A percentile compares a stretch with the other conserved stretches of the same genome.
Conservation (phyloP, 2,888 invertebrate species). For the Pardosa pseudoannulata region DNA sequence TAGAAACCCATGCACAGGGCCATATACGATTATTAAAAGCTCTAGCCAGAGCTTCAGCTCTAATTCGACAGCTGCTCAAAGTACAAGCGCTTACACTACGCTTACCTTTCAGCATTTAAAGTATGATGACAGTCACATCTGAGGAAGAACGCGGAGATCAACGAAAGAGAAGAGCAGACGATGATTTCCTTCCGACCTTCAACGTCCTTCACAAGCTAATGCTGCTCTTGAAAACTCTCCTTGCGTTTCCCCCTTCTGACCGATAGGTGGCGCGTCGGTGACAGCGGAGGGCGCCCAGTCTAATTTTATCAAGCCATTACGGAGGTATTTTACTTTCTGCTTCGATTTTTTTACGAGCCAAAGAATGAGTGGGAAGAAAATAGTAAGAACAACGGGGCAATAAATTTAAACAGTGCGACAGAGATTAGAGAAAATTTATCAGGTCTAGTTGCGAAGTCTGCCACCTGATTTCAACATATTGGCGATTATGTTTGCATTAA, state of each 20-base stretch:
- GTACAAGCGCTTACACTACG: conserved; percentile 10
- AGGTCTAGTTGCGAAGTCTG: too few relatives aligned
- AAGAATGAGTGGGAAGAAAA: not conserved
- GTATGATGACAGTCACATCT: not conserved
- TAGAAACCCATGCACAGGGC: conserved; percentile 77
- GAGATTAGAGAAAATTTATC: not conserved
- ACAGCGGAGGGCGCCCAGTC: conserved; percentile 19
- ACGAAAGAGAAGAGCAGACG: conserved; percentile 14
- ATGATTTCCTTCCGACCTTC: conserved; percentile 44
- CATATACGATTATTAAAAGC: conserved; percentile 86
- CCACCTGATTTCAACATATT: too few relatives aligned
- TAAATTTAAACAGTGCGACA: not conserved
- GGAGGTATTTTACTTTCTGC: not conserved
- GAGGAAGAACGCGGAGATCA: not conserved
- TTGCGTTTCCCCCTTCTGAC: not conserved
- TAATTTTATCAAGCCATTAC: conserved; percentile 44
- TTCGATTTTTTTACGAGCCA: not conserved
- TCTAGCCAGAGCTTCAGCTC: conserved; percentile 88
- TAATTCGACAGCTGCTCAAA: conserved; percentile 84
- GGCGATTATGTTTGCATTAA: too few relatives aligned
- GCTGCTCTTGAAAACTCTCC: conserved; percentile 52
- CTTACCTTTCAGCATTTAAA: conserved; percentile 44
- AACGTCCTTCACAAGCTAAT: conserved; percentile 44
- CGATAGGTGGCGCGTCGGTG: conserved; percentile 28
- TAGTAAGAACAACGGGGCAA: not conserved